Conservation (phyloP, 2,113 vertebrate species). For the Corythornis vintsioides region DNA sequence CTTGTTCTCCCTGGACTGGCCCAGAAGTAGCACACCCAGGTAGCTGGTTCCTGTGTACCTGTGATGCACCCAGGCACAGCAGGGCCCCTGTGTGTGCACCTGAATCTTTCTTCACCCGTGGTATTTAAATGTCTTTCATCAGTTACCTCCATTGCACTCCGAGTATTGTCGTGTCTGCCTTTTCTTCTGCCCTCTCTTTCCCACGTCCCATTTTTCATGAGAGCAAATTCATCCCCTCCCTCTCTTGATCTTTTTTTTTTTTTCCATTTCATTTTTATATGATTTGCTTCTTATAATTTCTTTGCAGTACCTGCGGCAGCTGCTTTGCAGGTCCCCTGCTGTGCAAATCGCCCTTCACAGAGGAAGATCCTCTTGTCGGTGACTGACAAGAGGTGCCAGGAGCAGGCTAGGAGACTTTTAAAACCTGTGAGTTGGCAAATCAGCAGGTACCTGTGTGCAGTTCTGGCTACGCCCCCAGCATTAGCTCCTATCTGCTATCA, state of each 20-base stretch:
- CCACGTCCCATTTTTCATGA: conserved; percentile 14
- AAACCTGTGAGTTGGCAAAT: conserved; percentile 55
- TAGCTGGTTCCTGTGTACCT: neutral
- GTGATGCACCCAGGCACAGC: neutral
- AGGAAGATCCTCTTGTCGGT: conserved; percentile 57
- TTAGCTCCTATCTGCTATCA: conserved; percentile 62
- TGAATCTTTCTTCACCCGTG: neutral
- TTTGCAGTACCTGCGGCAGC: conserved; percentile 36
- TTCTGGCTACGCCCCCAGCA: conserved; percentile 59
- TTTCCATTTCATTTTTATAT: conserved; percentile 34
- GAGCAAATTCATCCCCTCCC: neutral
- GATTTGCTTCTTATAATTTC: conserved; percentile 51
- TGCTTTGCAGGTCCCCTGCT: conserved; percentile 60
- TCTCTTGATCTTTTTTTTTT: neutral
- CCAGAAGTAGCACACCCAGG: neutral
- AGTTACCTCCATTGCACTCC: neutral
- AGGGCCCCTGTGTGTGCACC: rapidly evolving
- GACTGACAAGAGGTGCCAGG: conserved; percentile 66
- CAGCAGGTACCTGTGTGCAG: conserved; percentile 54
- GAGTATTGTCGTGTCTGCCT: neutral
- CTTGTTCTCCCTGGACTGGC: neutral
- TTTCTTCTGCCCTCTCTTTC: neutral
- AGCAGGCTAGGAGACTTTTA: conserved; percentile 56
- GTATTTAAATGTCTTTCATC: neutral
- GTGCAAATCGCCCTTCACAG: conserved; percentile 69